These are phyloP conservation scores for Hepsetus odoe DNA, from an alignment of 2,113 vertebrate species.

Conservation along the genomic window DNA sequence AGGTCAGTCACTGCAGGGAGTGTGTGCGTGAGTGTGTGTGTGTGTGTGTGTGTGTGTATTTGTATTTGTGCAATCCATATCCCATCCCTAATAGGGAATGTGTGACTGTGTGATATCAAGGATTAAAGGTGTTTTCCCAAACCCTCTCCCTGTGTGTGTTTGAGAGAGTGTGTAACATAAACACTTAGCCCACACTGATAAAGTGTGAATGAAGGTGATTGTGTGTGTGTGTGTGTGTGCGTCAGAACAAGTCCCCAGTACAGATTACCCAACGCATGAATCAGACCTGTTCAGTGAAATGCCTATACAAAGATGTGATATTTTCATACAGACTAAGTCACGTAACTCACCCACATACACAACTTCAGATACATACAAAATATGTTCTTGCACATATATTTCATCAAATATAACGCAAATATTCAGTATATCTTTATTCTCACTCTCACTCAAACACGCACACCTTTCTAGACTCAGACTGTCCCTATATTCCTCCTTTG, in stretches of 20 bases:
- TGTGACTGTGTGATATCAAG: conserved; percentile 1
- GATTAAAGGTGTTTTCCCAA: conserved; percentile 7
- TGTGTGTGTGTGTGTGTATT: conserved; percentile 26
- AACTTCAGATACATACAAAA: neutral
- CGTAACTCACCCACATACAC: conserved; percentile 12
- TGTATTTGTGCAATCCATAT: conserved; percentile 8
- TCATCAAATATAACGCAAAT: neutral
- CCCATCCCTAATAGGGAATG: conserved; percentile 14
- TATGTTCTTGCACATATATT: neutral
- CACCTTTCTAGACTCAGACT: conserved; percentile 15
- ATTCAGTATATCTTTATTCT: neutral
- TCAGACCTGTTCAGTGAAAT: conserved; percentile 41
- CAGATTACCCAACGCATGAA: conserved; percentile 50
- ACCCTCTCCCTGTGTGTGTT: neutral
- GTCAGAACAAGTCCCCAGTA: conserved; percentile 44
- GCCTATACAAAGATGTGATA: conserved; percentile 40
- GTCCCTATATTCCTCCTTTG: conserved; percentile 31
- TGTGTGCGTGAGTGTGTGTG: conserved; percentile 41
- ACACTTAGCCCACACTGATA: neutral
- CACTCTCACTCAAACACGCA: conserved; percentile 3
- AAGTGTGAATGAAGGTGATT: conserved; percentile 7
- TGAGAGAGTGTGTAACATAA: conserved; percentile 15
- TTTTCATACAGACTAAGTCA: conserved; percentile 44
- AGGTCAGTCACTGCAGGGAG: conserved; percentile 96
- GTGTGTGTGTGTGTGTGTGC: conserved; percentile 29